Percentiles rank a stretch among this genome's conserved stretches.
These are phyloP conservation scores for Drosophila eohydei DNA, from an alignment of 2,888 invertebrate genomes.

Conservation along the genomic window DNA sequence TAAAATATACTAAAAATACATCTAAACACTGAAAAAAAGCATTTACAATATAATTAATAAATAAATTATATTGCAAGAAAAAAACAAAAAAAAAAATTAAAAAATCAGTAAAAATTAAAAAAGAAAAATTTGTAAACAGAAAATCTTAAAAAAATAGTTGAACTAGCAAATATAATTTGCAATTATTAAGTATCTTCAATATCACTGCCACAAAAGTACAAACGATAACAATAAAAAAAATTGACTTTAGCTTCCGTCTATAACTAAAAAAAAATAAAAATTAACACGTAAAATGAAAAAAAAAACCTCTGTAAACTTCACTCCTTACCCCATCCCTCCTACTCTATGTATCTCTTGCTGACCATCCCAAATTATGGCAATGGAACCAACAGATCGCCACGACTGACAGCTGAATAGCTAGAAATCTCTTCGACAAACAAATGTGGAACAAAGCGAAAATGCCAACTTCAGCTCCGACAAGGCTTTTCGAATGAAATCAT, in stretches of 20 bases:
- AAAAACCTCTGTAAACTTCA: background rate
- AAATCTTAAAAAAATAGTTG: background rate
- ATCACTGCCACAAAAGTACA: conserved; percentile 9
- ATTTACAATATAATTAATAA: background rate
- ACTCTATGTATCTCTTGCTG: background rate
- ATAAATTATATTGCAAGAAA: too few species aligned
- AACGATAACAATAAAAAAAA: background rate
- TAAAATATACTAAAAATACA: background rate
- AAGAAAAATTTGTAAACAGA: background rate
- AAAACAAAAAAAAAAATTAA: background rate
- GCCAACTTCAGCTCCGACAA: too few species aligned
- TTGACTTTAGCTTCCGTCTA: background rate
- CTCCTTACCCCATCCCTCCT: background rate
- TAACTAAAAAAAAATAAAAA: background rate
- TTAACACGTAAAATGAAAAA: background rate
- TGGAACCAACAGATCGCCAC: background rate
- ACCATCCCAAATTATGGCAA: background rate
- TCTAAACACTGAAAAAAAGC: background rate
- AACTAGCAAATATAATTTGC: conserved; percentile 2
- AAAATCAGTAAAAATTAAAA: background rate
- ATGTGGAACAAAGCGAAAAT: background rate
- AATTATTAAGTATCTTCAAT: background rate
- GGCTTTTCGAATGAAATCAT: background rate
- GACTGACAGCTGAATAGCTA: background rate
- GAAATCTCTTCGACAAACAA: background rate